Evolutionary conservation across 2,888 invertebrate genomes (phyloP).

Genomic region (Scaptomyza caliginosa): DNA sequence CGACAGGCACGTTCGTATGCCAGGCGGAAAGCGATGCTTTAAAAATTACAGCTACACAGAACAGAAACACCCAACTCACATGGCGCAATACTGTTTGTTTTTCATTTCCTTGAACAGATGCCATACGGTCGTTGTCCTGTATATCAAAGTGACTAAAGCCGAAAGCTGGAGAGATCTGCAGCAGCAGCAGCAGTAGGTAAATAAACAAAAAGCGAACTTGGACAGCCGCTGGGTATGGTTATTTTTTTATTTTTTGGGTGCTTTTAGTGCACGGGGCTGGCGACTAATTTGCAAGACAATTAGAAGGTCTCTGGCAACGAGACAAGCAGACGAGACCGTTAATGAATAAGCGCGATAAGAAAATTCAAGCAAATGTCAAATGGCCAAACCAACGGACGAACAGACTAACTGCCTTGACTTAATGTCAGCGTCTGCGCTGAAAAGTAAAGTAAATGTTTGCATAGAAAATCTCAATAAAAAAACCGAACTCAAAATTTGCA

Average conservation of each 20-base stretch:
- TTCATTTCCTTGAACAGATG: slow-evolving; percentile 77
- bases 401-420: slow-evolving; percentile 10
- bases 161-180: slow-evolving; percentile 39
- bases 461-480: slow-evolving; percentile 73
- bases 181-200: slow-evolving; percentile 24
- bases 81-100: slow-evolving; percentile 64
- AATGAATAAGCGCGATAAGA: slow-evolving; percentile 81
- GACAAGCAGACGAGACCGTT: slow-evolving; percentile 68
- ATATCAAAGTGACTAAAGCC: slow-evolving; percentile 39
- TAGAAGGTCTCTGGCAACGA: slow-evolving; percentile 74
- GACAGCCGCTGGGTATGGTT: slow-evolving; percentile 3
- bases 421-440: slow-evolving; percentile 58
- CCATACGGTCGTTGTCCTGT: slow-evolving; percentile 58
- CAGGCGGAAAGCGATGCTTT: slow-evolving; percentile 57
- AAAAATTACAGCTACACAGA: slow-evolving; percentile 49
- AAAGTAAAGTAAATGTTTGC: slow-evolving; percentile 83
- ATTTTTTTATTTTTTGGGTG: slow-evolving; percentile 32
- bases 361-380: slow-evolving; percentile 69
- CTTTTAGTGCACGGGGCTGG: slow-evolving; percentile 42
- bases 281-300: slow-evolving; percentile 82
- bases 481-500: slow-evolving; percentile 77
- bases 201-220: slow-evolving; percentile 54
- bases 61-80: slow-evolving; percentile 16
- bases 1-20: slow-evolving; percentile 65
- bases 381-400: slow-evolving; percentile 34